Base-by-base conservation (phyloP, 2,797 vertebrate species). In the Miichthys miiuy region DNA sequence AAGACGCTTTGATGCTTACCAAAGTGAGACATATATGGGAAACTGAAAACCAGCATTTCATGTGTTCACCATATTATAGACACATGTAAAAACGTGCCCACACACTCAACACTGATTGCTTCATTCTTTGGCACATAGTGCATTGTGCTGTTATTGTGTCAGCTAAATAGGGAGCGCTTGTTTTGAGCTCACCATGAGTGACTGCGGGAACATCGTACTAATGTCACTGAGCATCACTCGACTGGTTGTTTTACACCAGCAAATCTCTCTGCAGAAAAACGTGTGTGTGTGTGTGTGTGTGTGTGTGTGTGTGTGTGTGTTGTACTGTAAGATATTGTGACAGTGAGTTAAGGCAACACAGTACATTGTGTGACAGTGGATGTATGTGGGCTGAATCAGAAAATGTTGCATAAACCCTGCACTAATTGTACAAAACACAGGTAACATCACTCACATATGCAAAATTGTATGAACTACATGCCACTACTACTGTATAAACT, bases 181-280 rank as follows among this genome's bases (percentile, higher is more conserved):
- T 81, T 87, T 82, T 75, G 81, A 13, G 1, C 60, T 79, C 30
- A 23, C 34, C 25, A 4, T 82, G 80, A 87, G 51, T 87, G 81
- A 90, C 82, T 70, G 64, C 51, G 7, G 62, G 75, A 68, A 89
- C 86, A 88, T 83, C 1, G 75, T 65, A 77, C 64, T 81, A 83
- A 83, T 86, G 80, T 84, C 83, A 87, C 80, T 73, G 70, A 78
- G 75, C 75, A 83, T 82, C 64, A 77, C 72, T 80, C 27, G 13
- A 73, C 67, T 83, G 79, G 50, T 82, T 82, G 41, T 68, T 66
- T 68, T 64, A 60, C 27, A 63, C 17, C 11, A 54, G 44, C 20
- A 69, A 58, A 67, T 58, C 54, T 72, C 23, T 58, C 48, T 42
- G n/a, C 47, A 46, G 30, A 50, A 6, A 65, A 58, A 21, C 1